Conservation (phyloP, 2,113 vertebrate genomes). For the Helogale parvula region DNA sequence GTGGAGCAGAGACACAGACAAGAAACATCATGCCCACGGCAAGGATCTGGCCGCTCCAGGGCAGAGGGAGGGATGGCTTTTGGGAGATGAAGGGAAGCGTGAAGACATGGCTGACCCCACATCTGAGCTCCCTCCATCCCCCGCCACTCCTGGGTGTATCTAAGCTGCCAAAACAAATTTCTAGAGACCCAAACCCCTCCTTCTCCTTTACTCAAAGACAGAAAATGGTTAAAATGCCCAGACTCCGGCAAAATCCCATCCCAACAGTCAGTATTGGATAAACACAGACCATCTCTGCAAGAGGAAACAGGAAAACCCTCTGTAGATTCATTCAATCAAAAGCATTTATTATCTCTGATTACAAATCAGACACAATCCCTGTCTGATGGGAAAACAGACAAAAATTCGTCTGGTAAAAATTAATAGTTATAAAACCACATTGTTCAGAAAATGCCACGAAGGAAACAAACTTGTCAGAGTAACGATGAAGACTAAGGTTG, state of each 20-base stretch:
- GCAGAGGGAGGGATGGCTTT: rapidly evolving
- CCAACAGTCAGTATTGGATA: not conserved
- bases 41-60: not conserved
- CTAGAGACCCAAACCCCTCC: not conserved
- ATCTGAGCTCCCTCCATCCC: not conserved
- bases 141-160: not conserved
- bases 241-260: not conserved
- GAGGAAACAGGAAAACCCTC: not conserved
- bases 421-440: not conserved
- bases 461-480: not conserved
- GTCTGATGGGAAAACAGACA: not conserved
- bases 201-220: not conserved
- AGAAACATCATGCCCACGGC: not conserved
- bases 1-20: not conserved
- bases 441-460: not conserved
- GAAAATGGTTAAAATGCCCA: not conserved
- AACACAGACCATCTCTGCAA: not conserved
- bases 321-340: not conserved
- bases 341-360: not conserved
- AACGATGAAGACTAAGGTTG: not conserved
- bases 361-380: not conserved
- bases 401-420: not conserved
- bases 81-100: not conserved
- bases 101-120: not conserved
- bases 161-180: not conserved